Evolutionary conservation across 1,140 invertebrate genomes (phyloP).

Genomic region (Plectus sambesii): DNA sequence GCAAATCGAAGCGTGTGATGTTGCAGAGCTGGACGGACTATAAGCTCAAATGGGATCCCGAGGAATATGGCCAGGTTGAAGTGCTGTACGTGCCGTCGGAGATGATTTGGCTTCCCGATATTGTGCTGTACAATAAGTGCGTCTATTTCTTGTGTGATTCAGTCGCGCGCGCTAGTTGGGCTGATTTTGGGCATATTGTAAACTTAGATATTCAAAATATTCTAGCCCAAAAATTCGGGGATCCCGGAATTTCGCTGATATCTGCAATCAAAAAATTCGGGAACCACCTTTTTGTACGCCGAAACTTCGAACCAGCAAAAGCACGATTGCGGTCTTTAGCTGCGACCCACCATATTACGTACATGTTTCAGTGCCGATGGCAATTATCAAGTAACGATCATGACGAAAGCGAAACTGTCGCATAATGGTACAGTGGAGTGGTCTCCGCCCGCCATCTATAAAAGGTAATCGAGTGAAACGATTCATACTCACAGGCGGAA

Average conservation of each 20-base stretch:
- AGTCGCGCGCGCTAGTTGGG: too few relatives aligned
- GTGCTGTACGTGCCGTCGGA: constrained; percentile 57
- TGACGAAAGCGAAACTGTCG: constrained; percentile 52
- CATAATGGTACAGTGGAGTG: constrained; percentile 86
- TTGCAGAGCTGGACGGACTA: constrained; percentile 73
- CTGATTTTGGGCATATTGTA: constrained; percentile 6
- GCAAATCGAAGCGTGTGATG: too few relatives aligned
- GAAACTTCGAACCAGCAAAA: too few relatives aligned
- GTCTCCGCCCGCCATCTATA: constrained; percentile 97
- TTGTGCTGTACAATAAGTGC: constrained; percentile 42
- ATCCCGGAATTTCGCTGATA: too few relatives aligned
- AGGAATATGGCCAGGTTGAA: constrained; percentile 79
- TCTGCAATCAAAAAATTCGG: too few relatives aligned
- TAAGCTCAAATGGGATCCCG: constrained; percentile 87
- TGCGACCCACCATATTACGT: too few relatives aligned
- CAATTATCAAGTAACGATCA: constrained; percentile 52
- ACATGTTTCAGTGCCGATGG: constrained; percentile 51
- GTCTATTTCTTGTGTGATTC: too few relatives aligned
- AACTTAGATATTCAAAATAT: background rate
- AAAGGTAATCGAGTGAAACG: constrained; percentile 57
- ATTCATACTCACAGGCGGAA: background rate
- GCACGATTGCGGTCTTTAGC: too few relatives aligned
- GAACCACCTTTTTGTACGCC: too few relatives aligned
- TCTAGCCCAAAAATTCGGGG: constrained; percentile 1
- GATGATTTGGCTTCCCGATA: constrained; percentile 86